Evolutionary conservation across 2,797 vertebrate genomes (phyloP), one percentile per base, ranked within the genome.

Genomic region (Buceros bicornis): DNA sequence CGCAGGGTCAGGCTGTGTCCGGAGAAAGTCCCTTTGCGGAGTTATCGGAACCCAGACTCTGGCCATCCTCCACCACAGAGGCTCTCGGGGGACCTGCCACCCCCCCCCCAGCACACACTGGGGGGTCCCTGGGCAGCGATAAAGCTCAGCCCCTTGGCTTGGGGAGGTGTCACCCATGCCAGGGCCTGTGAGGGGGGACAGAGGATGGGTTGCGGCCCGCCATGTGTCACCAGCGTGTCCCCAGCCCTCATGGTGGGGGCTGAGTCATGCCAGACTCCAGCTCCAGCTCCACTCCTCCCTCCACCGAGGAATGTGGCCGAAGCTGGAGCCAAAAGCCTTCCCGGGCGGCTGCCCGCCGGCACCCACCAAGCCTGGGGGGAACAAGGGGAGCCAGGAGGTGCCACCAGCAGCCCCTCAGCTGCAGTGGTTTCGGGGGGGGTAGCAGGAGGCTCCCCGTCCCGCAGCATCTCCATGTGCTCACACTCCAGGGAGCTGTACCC

Each of bases 401-500:
- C 40, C 57, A 33, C 47, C 45, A 2, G n/a, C 56, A n/a, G 24
- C 43, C 54, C 35, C 35, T 31, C 0, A 0, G 61, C 61, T 22
- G 54, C 73, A 45, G 72, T 0, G 0, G 2, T 14, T 53, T 33
- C 1, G n/a, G 1, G 67, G 26, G 35, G 25, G 50, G 31, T 7
- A 2, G 2, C 20, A 29, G 65, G 26, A 67, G 2, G 0, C 2
- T 61, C 20, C 14, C 51, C 64, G 21, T n/a, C 31, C 17, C 6
- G 1, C 1, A 0, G 8, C 56, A 33, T 9, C 13, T 14, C 48
- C 16, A 0, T 2, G 37, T 56, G 28, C 26, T 35, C 10, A 1
- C 2, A 3, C 50, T 57, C 54, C 0, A 0, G 2, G 13, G 6
- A 2, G 5, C 42, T 54, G 53, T 67, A 66, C 28, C 56, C 76